phyloP scores from a whole-genome alignment of 2,888 invertebrate species.

The Catocala sponsa region DNA sequence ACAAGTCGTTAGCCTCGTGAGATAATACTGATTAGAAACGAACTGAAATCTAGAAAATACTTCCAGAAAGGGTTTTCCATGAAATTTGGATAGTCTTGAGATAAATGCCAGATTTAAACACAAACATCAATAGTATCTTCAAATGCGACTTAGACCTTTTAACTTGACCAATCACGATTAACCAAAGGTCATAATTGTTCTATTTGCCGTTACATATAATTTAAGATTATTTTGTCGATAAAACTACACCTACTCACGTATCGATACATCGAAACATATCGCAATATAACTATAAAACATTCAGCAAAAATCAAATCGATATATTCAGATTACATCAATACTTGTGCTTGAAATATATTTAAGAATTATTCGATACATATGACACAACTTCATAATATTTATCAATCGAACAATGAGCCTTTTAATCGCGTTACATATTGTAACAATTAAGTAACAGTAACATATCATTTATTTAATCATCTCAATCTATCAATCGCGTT shows the following conservation, averaged over 20 bases:
- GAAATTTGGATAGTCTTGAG: too few species aligned
- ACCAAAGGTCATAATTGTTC: constrained; percentile 8
- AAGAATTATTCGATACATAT: constrained; percentile 38
- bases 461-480: constrained; percentile 52
- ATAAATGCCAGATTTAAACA: too few species aligned
- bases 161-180: constrained; percentile 12
- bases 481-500: constrained; percentile 42
- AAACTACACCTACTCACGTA: constrained; percentile 14
- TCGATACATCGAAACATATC: constrained; percentile 19
- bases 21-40: too few species aligned
- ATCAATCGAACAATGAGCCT: constrained; percentile 63
- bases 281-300: constrained; percentile 29
- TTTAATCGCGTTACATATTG: constrained; percentile 57
- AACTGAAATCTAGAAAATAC: too few species aligned
- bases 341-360: constrained; percentile 5
- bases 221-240: constrained; percentile 14
- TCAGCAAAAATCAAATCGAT: constrained; percentile 31
- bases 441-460: constrained; percentile 55
- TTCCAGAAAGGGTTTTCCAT: too few species aligned
- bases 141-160: neutral
- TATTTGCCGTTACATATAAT: constrained; percentile 13
- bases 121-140: neutral
- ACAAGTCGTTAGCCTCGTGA: too few species aligned
- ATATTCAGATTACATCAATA: constrained; percentile 37
- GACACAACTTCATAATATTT: constrained; percentile 45